Conservation (phyloP, 2,113 vertebrate species). For the Malurus elegans region DNA sequence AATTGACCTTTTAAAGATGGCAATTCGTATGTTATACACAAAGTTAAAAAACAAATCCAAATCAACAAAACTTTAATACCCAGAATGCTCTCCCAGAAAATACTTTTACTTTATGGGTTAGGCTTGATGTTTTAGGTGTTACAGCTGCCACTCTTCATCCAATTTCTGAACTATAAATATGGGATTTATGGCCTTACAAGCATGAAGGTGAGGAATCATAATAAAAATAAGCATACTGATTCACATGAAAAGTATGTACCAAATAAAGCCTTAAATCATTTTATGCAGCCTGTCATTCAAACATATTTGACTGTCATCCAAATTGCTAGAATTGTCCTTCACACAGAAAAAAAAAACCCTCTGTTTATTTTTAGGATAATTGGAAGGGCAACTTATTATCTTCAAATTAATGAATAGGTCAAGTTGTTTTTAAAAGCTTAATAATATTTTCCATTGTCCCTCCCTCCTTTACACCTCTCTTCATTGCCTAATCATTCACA, state of each 20-base stretch:
- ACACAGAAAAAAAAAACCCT: not conserved
- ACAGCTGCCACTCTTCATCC: not conserved
- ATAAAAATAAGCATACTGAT: constrained; percentile 31
- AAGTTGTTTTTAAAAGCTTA: constrained; percentile 9
- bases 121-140: not conserved
- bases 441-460: constrained; percentile 29
- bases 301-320: constrained; percentile 33
- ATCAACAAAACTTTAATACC: not conserved
- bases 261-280: constrained; percentile 52
- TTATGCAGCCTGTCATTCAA: constrained; percentile 25
- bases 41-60: not conserved
- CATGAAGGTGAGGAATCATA: not conserved
- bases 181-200: not conserved
- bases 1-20: not conserved
- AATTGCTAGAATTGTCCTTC: constrained; percentile 27
- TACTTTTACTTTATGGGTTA: not conserved
- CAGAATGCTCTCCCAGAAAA: not conserved
- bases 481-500: constrained; percentile 21
- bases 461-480: constrained; percentile 31
- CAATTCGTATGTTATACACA: not conserved
- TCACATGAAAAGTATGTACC: constrained; percentile 36
- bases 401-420: constrained; percentile 39
- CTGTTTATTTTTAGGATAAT: constrained; percentile 48
- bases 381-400: constrained; percentile 17
- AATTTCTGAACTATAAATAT: not conserved